These are phyloP conservation scores for Dynastes maya DNA, from an alignment of 2,888 invertebrate species.

Conservation along the genomic window DNA sequence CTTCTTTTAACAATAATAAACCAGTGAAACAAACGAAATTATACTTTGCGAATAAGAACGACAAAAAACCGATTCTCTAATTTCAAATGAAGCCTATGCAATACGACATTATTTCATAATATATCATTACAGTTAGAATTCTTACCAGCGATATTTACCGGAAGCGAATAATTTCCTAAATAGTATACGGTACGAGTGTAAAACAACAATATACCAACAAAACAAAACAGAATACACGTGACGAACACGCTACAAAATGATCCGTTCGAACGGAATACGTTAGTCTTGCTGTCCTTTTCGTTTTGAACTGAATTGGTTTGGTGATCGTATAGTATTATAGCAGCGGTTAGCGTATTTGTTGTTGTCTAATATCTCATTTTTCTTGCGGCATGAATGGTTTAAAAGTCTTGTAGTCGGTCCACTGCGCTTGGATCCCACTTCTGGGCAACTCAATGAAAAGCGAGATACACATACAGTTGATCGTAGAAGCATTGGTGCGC, in stretches of 20 bases:
- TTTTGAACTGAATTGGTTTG: slow-evolving; percentile 53
- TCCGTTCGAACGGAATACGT: slow-evolving; percentile 33
- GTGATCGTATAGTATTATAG: slow-evolving; percentile 49
- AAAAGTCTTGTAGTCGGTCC: slow-evolving; percentile 33
- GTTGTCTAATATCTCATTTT: slow-evolving; percentile 46
- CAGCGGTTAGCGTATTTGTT: slow-evolving; percentile 25
- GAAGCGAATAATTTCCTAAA: slow-evolving; percentile 4
- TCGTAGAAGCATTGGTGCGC: too few species aligned
- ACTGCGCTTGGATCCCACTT: too few species aligned
- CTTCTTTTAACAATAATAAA: too few species aligned
- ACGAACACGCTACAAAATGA: slow-evolving; percentile 25
- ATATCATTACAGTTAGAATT: neutral
- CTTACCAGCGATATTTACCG: slow-evolving; percentile 7
- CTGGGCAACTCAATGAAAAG: too few species aligned
- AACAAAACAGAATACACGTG: slow-evolving; percentile 36
- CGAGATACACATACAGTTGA: too few species aligned
- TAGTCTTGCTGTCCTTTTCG: slow-evolving; percentile 40
- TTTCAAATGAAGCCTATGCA: neutral
- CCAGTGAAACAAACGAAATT: too few species aligned
- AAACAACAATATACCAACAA: slow-evolving; percentile 23
- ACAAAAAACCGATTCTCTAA: too few species aligned
- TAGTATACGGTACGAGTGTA: neutral
- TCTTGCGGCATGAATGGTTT: slow-evolving; percentile 53
- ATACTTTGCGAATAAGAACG: too few species aligned
- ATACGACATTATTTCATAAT: neutral